Percentiles rank a stretch among this genome's conserved stretches.
Conservation (phyloP, 2,113 vertebrate species). For the Leiothrix lutea region DNA sequence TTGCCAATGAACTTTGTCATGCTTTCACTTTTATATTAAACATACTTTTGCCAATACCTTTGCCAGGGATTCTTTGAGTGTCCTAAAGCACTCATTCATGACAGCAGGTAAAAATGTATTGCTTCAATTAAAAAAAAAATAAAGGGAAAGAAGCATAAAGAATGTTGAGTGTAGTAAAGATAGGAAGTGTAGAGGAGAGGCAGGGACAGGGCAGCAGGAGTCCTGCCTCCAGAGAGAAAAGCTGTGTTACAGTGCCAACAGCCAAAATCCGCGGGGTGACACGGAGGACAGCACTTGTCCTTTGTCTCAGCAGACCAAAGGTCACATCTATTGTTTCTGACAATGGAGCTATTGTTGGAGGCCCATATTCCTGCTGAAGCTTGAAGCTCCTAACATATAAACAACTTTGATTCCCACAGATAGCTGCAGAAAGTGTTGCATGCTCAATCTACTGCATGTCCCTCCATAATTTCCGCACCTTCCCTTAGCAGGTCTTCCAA, state of each 20-base stretch:
- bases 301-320: neutral
- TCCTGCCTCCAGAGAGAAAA: neutral
- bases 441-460: accelerated
- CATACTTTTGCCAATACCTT: neutral
- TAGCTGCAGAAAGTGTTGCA: neutral
- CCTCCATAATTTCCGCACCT: neutral
- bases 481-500: neutral
- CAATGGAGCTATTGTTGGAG: neutral
- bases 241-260: neutral
- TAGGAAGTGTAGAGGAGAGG: neutral
- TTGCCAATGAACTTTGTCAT: neutral
- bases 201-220: neutral
- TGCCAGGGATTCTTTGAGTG: neutral
- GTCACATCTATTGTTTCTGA: neutral
- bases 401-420: neutral
- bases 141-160: neutral
- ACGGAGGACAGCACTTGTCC: neutral
- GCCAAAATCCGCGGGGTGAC: accelerated
- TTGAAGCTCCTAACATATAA: neutral
- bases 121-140: neutral
- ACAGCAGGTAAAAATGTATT: neutral
- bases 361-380: neutral
- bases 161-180: neutral
- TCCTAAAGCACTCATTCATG: neutral
- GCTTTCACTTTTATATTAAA: neutral